Conservation (phyloP, 2,888 invertebrate genomes). For the Perizoma flavofasciatum region DNA sequence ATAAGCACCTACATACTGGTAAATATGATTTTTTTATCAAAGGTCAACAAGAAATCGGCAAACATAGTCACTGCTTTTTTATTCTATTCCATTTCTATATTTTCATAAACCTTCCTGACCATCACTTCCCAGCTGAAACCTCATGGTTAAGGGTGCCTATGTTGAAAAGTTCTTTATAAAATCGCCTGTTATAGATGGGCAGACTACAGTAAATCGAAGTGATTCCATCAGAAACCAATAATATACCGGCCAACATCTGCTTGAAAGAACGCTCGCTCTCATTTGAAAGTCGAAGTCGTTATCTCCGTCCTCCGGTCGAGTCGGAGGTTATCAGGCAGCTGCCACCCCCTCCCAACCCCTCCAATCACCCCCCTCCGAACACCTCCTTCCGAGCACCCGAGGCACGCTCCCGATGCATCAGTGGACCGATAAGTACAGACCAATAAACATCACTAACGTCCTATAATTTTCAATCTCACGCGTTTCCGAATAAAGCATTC, state of each 20-base stretch:
- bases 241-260: slow-evolving; percentile 40
- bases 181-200: too few relatives aligned
- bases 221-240: neutral
- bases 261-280: slow-evolving; percentile 69
- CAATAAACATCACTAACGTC: slow-evolving; percentile 57
- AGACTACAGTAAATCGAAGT: too few relatives aligned
- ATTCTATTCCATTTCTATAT: too few relatives aligned
- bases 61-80: too few relatives aligned
- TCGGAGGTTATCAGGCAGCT: slow-evolving; percentile 70
- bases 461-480: slow-evolving; percentile 30
- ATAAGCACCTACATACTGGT: too few relatives aligned
- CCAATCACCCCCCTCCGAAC: slow-evolving; percentile 43
- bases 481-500: slow-evolving; percentile 31
- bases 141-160: too few relatives aligned
- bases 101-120: too few relatives aligned
- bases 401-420: slow-evolving; percentile 65
- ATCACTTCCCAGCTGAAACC: too few relatives aligned
- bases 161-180: too few relatives aligned
- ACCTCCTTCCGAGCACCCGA: slow-evolving; percentile 51
- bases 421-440: slow-evolving; percentile 65
- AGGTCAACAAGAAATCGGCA: too few relatives aligned
- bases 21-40: too few relatives aligned
- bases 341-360: slow-evolving; percentile 47
- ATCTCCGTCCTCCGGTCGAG: slow-evolving; percentile 71
- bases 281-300: slow-evolving; percentile 70